Percentiles rank a stretch among this genome's conserved stretches.
Conservation (phyloP, 1,140 invertebrate genomes). For the Solen grandis region DNA sequence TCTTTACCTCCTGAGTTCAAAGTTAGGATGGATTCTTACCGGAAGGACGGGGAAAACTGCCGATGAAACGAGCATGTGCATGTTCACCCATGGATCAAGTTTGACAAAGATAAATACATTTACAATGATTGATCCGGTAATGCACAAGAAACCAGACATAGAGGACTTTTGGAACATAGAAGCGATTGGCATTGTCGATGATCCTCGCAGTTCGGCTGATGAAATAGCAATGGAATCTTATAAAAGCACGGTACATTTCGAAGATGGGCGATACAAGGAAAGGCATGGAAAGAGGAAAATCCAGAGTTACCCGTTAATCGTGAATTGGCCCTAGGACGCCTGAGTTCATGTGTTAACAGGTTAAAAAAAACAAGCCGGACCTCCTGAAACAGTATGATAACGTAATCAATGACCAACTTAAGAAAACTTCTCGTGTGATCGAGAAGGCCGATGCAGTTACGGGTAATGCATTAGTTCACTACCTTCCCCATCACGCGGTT, state of each 20-base stretch:
- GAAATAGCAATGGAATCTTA: neutral
- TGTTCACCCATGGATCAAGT: neutral
- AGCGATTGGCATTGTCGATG: neutral
- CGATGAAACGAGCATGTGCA: neutral
- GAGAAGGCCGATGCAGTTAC: too few relatives aligned
- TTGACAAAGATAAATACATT: neutral
- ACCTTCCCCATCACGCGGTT: conserved; percentile 4
- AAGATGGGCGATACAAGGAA: neutral
- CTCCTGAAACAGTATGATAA: conserved; percentile 19
- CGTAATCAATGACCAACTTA: conserved; percentile 18
- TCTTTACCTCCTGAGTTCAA: conserved; percentile 5
- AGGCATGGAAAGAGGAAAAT: conserved; percentile 20
- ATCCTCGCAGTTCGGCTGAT: neutral
- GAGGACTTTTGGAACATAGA: conserved; percentile 17
- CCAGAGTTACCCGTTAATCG: neutral
- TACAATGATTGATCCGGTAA: neutral
- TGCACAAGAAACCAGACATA: neutral
- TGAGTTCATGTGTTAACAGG: neutral
- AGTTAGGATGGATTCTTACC: conserved; percentile 17
- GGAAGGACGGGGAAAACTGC: neutral
- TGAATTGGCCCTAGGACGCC: conserved; percentile 2
- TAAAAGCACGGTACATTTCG: conserved; percentile 1
- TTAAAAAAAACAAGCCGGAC: neutral
- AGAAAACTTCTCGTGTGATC: too few relatives aligned
- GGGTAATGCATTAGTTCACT: neutral